Evolutionary conservation across 2,888 invertebrate genomes (phyloP), one percentile per base, ranked within the genome.

Genomic region (Dynastes tityus): DNA sequence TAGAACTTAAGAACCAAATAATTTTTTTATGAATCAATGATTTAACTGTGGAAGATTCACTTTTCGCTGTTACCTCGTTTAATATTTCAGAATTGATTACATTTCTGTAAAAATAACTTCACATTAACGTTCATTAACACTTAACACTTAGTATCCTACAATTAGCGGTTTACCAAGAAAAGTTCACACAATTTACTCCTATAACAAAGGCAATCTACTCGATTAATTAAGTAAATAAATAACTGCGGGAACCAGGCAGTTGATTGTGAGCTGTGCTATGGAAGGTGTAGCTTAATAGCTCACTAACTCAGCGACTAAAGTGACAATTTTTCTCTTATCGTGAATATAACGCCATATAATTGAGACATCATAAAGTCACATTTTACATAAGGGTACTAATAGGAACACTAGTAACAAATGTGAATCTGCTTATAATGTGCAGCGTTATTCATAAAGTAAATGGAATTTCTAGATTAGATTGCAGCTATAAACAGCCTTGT

Each of bases 121-220:
- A 45, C 8, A 49, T 68, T 8, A 68, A 29, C 4, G 13, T 55
- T 71, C n/a, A 71, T 70, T 58, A 71, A 71, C 58, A 71, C n/a
- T 71, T 71, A 55, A 71, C 55, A 55, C 37, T 13, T 71, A 27
- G 13, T 53, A 55, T 55, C 55, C 55, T 55, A 37, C 55, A 71
- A 71, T 71, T 37, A 32, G n/a, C 55, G n/a, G 5, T 37, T 71
- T 53, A 68, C 70, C 27, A 71, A 32, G 71, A 49, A 55, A 71
- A n/a, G n/a, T 22, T 70, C 53, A 9, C 71, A 71, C 71, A 71
- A 49, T 49, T 16, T 37, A n/a, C 55, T 11, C 11, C 29, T 22
- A 27, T 45, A 49, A 22, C 16, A 45, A 67, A 68, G 27, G 51
- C 51, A 68, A 11, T 49, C 2, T 27, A 27, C 22, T 22, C 51